A percentile compares a stretch with the other conserved stretches of the same genome.
Conservation (phyloP, 2,113 vertebrate species). For the Elaphurus davidianus region DNA sequence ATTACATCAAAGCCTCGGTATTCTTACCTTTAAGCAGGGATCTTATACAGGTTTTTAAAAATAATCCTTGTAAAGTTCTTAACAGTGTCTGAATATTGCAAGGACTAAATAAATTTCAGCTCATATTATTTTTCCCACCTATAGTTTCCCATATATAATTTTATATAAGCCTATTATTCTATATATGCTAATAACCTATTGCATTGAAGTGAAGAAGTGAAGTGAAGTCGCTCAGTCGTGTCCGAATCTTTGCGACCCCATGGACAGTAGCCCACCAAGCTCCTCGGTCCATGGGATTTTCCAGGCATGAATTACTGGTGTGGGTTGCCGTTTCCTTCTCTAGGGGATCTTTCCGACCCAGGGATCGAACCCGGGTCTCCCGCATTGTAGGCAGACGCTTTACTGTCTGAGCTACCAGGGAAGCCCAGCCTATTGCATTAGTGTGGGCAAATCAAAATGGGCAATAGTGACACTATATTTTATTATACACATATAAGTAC, state of each 20-base stretch:
- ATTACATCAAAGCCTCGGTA: neutral
- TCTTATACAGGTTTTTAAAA: neutral
- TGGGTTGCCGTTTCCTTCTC: too few species aligned
- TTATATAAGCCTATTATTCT: neutral
- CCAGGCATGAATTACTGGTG: too few species aligned
- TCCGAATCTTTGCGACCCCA: accelerated
- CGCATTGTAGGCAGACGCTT: too few species aligned
- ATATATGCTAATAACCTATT: neutral
- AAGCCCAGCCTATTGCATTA: neutral
- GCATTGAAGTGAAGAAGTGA: neutral
- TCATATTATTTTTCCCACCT: neutral
- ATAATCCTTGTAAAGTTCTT: neutral
- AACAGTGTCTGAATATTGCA: neutral
- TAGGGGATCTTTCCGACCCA: too few species aligned
- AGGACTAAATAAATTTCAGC: neutral
- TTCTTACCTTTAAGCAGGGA: neutral
- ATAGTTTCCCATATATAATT: neutral
- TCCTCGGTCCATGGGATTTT: too few species aligned
- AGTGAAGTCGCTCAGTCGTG: too few species aligned
- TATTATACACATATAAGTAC: neutral
- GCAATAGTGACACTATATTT: neutral
- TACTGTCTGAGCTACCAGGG: too few species aligned
- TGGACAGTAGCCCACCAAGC: too few species aligned
- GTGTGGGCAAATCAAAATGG: neutral
- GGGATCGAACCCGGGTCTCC: too few species aligned